Base-by-base conservation (phyloP, 2,888 invertebrate genomes). In the Temnothorax unifasciatus region DNA sequence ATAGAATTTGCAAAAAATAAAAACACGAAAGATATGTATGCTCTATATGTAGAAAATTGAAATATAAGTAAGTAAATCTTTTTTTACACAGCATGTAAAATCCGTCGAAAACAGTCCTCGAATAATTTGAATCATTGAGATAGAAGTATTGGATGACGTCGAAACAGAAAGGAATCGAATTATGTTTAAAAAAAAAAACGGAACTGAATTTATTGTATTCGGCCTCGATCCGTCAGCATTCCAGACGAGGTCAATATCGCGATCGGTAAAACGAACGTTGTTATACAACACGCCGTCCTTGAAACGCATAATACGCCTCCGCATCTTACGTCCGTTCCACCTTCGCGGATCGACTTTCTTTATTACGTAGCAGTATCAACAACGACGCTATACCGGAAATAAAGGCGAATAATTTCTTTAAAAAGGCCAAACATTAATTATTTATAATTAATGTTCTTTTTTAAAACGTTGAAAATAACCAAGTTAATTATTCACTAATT, bases 241-340 rank as follows among this genome's bases (percentile, higher is more conserved):
- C 89, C 87, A 25, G 41, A 29, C 89, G 85, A 88, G 89, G 89
- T 86, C 89, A 89, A 88, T 89, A 88, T 88, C 86, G 74, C 83
- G 89, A 89, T 86, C 88, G 83, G 25, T 73, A 69, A 71, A 75
- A 85, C 84, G 59, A 82, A 21, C 47, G 50, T 86, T 86, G 89
- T 89, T 89, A 89, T 85, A 88, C 86, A 89, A 89, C 86, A 68
- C 73, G 66, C 8, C 84, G 89, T 74, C 89, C 89, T 89, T 89
- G 89, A 83, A 88, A 89, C 86, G 88, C 89, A 88, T 88, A 89
- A 89, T 89, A 87, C 88, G 81, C 81, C 82, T 75, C 83, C 77
- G 83, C 66, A 11, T 68, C 82, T 88, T 75, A 61, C 50, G 77
- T 63, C 29, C 34, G 34, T 66, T 74, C 59, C 57, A 47, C 83